Percentiles rank a stretch among this genome's conserved stretches.
phyloP scores from a whole-genome alignment of 2,797 vertebrate genomes.

The Pseudopleuronectes americanus region DNA sequence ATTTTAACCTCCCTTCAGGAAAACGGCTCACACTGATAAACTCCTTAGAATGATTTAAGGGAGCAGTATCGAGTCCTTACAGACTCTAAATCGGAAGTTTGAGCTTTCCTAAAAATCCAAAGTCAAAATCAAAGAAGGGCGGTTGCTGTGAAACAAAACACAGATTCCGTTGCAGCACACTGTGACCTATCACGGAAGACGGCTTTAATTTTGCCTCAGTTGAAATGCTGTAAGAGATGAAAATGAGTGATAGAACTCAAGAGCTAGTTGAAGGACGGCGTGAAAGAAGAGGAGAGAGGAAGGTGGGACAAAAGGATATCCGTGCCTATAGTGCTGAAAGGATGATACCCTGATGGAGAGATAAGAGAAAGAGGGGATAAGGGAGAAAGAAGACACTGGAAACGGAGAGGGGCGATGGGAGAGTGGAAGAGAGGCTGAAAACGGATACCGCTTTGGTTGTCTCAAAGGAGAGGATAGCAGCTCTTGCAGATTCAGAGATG shows the following conservation, averaged over 20 bases:
- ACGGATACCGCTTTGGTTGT: constrained; percentile 48
- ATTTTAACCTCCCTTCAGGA: constrained; percentile 59
- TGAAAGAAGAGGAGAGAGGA: constrained; percentile 69
- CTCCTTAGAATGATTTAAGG: constrained; percentile 37
- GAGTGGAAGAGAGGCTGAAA: constrained; percentile 66
- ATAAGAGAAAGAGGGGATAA: constrained; percentile 66
- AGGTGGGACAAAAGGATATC: constrained; percentile 71
- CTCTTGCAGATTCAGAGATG: constrained; percentile 64
- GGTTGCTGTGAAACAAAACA: constrained; percentile 22
- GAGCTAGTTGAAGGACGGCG: constrained; percentile 67
- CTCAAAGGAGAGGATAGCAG: constrained; percentile 51
- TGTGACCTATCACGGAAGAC: constrained; percentile 22
- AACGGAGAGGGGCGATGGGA: constrained; percentile 56
- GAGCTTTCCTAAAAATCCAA: neutral
- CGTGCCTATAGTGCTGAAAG: constrained; percentile 65
- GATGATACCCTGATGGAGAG: constrained; percentile 75
- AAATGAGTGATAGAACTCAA: constrained; percentile 64
- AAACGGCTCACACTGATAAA: constrained; percentile 47
- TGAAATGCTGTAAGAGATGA: constrained; percentile 54
- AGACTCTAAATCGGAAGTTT: constrained; percentile 36
- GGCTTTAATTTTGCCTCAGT: constrained; percentile 40
- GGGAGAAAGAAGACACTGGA: constrained; percentile 60
- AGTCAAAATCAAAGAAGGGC: constrained; percentile 12
- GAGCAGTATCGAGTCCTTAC: constrained; percentile 30
- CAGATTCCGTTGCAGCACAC: neutral